These are phyloP conservation scores for Scylla paramamosain DNA, from an alignment of 1,140 invertebrate genomes.

Conservation along the genomic window DNA sequence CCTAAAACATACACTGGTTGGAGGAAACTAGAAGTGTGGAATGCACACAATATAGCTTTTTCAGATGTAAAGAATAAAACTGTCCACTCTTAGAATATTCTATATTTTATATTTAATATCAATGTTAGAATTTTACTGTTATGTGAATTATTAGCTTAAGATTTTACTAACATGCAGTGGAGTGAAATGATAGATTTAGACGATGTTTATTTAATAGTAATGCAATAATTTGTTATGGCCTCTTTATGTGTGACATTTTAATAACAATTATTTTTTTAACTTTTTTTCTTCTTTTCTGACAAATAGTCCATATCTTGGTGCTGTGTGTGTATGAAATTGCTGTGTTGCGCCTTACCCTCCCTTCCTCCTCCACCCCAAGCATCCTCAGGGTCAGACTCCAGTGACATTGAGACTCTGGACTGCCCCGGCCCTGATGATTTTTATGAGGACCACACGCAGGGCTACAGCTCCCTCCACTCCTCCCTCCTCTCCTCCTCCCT, in stretches of 20 bases:
- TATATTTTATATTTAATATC: background rate
- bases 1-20: background rate
- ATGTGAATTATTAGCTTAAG: too few relatives aligned
- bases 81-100: background rate
- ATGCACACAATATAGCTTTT: too few relatives aligned
- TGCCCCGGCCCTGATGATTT: conserved; percentile 64
- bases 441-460: conserved; percentile 64
- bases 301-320: background rate
- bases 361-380: conserved; percentile 44
- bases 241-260: background rate
- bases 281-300: background rate
- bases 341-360: background rate
- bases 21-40: background rate
- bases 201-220: background rate
- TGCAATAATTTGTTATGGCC: background rate
- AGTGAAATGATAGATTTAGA: background rate
- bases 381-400: conserved; percentile 69
- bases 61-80: background rate
- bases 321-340: background rate
- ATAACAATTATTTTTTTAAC: background rate
- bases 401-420: conserved; percentile 73
- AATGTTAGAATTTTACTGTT: background rate
- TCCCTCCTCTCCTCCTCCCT: conserved; percentile 67
- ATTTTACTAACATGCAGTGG: background rate
- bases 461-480: conserved; percentile 60